Conservation (phyloP, 2,888 invertebrate species). For the Eupithecia insigniata region DNA sequence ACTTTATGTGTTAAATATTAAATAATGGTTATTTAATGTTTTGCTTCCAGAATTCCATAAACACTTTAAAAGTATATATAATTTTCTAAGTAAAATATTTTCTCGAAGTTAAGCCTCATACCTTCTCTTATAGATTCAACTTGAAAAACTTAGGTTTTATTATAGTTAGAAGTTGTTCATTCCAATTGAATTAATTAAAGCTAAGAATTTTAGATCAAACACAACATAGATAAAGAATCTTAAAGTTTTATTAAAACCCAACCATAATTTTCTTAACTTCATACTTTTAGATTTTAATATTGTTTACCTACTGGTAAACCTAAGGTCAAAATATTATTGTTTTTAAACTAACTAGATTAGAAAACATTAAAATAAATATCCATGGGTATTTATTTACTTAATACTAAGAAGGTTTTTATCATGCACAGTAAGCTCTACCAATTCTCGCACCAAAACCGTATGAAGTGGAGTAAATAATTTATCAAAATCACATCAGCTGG, state of each 20-base stretch:
- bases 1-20: background rate
- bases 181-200: background rate
- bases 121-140: background rate
- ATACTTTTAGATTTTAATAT: background rate
- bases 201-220: conserved; percentile 6
- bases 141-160: conserved; percentile 23
- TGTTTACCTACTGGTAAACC: background rate
- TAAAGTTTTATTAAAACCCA: background rate
- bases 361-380: no score
- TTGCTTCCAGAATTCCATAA: background rate
- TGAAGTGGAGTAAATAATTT: conserved; percentile 65
- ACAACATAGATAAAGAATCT: conserved; percentile 1
- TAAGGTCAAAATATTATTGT: background rate
- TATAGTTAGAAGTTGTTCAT: conserved; percentile 24
- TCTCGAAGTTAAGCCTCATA: conserved; percentile 11
- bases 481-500: conserved; percentile 77
- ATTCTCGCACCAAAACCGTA: conserved; percentile 24
- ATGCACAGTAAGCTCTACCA: background rate
- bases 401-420: background rate
- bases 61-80: background rate
- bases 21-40: background rate
- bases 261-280: background rate
- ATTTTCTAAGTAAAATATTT: background rate
- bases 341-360: no score
- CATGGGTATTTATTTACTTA: no score